A percentile compares a stretch with the other conserved stretches of the same genome.
Conservation (phyloP, 2,888 invertebrate species). For the Catocala nupta region DNA sequence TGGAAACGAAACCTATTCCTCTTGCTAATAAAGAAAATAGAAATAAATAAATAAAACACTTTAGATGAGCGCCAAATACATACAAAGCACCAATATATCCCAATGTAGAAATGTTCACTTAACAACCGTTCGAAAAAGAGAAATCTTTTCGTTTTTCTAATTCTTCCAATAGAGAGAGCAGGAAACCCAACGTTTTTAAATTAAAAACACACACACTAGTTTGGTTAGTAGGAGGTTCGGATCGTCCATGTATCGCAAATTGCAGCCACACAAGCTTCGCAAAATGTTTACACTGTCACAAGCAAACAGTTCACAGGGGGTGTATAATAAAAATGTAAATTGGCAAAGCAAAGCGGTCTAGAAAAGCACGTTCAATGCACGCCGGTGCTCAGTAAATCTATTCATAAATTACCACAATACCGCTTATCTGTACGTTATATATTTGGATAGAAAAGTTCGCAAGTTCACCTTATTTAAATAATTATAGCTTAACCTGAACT, state of each 20-base stretch:
- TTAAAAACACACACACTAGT: slow-evolving; percentile 39
- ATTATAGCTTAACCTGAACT: slow-evolving; percentile 38
- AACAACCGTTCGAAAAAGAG: slow-evolving; percentile 11
- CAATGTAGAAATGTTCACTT: slow-evolving; percentile 28
- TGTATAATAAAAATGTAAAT: slow-evolving; percentile 71
- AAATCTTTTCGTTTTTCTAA: slow-evolving; percentile 32
- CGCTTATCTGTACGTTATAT: slow-evolving; percentile 64
- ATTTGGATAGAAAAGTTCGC: slow-evolving; percentile 47
- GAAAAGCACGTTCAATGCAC: slow-evolving; percentile 53
- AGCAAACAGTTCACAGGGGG: slow-evolving; percentile 48
- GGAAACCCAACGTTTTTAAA: slow-evolving; percentile 23
- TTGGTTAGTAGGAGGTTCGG: slow-evolving; percentile 24
- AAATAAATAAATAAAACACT: too few species aligned
- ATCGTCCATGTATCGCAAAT: slow-evolving; percentile 39
- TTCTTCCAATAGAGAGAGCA: slow-evolving; percentile 23
- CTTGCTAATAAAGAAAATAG: too few species aligned
- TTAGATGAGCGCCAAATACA: background rate
- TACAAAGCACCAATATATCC: slow-evolving; percentile 11
- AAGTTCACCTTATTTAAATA: slow-evolving; percentile 43
- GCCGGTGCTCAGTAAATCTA: slow-evolving; percentile 59
- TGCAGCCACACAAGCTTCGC: slow-evolving; percentile 38
- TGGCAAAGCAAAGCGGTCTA: slow-evolving; percentile 59
- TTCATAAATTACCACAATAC: slow-evolving; percentile 64
- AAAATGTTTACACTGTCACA: slow-evolving; percentile 52
- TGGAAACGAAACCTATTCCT: too few species aligned